Conservation (phyloP, 2,113 vertebrate genomes). For the Pterocles burchelli region DNA sequence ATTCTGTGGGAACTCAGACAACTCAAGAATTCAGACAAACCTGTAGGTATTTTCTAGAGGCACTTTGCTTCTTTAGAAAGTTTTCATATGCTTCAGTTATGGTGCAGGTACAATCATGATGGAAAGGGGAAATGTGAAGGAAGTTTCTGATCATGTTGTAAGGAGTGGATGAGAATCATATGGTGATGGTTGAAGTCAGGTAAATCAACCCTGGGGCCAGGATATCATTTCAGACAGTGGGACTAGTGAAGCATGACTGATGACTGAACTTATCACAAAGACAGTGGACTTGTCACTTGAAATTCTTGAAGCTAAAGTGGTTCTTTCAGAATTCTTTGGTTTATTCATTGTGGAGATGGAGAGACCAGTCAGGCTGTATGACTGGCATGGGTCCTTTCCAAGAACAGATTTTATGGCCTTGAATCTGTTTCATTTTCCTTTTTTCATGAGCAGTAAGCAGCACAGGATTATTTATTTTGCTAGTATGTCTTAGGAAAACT, state of each 20-base stretch:
- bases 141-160: background rate
- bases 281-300: background rate
- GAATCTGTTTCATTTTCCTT: background rate
- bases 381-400: background rate
- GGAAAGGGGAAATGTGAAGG: background rate
- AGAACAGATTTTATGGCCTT: background rate
- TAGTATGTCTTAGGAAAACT: background rate
- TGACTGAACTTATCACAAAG: background rate
- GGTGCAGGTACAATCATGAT: background rate
- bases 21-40: background rate
- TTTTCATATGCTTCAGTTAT: background rate
- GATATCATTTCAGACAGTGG: background rate
- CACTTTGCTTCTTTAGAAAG: background rate
- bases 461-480: background rate
- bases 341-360: background rate
- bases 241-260: accelerated
- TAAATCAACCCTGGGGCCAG: background rate
- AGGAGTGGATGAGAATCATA: background rate
- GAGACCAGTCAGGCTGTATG: background rate
- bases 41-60: background rate
- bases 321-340: background rate
- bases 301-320: background rate
- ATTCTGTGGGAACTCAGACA: background rate
- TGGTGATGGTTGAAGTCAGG: background rate
- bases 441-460: background rate